Base-by-base conservation (phyloP, 2,797 vertebrate genomes). In the Sparus aurata region DNA sequence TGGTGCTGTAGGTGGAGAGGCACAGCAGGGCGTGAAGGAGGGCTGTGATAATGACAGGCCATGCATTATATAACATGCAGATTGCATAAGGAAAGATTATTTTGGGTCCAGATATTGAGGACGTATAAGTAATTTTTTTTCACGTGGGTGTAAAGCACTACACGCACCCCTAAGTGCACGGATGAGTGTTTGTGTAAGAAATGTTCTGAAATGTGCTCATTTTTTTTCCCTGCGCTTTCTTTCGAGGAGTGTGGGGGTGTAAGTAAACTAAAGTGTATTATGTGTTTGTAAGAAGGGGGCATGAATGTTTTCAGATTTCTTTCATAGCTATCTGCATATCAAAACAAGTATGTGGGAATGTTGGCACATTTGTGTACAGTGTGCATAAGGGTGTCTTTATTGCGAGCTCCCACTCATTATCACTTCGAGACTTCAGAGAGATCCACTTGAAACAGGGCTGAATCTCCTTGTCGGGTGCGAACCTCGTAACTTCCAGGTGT, bases 61-160 rank as follows among this genome's bases (percentile, higher is more conserved):
- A 89, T 91, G 92, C 87, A 94, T 95, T 95, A 95, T 94, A 90
- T 93, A 95, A 94, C 87, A 81, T 87, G 77, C 83, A 92, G 80
- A 93, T 94, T 95, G 94, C 93, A 87, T 94, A 93, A 95, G 93
- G 85, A 89, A 85, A 85, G 90, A 91, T 91, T 90, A 93, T 94
- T 94, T 94, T 85, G 85, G 81, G 87, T 92, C 85, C 89, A 89
- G 88, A 92, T 93, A 92, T 94, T 81, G 90, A 93, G 82, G 79
- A 90, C 84, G 83, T 94, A 90, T 87, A 92, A 90, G 88, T 93
- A 79, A 58, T 88, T 87, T 84, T 79, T 74, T 73, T 69, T 62
- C 38, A 73, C 45, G 89, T 93, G 89, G 91, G 91, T 65, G 91
- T 84, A 22, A 73, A 72, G 77, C 78, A 64, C 75, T 63, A 47